phyloP scores from a whole-genome alignment of 2,113 vertebrate species.

The Daphoenositta chrysoptera region DNA sequence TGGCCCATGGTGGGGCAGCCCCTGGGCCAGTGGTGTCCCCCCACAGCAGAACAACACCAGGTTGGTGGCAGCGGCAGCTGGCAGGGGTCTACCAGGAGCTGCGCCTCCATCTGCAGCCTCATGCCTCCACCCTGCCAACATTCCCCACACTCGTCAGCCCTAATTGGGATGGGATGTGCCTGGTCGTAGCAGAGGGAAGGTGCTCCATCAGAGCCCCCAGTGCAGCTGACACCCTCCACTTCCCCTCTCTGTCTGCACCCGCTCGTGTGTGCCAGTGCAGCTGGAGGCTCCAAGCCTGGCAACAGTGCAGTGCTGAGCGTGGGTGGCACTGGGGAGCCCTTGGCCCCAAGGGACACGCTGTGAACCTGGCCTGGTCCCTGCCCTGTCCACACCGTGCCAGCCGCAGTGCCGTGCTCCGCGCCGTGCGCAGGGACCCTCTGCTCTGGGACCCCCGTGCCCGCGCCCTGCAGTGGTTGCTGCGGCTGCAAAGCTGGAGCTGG shows the following conservation, averaged over 20 bases:
- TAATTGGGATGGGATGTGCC: background rate
- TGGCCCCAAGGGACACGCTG: rapidly evolving
- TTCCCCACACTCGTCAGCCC: rapidly evolving
- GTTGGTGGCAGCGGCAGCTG: background rate
- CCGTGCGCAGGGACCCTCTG: background rate
- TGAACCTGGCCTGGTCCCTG: rapidly evolving
- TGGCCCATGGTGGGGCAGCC: background rate
- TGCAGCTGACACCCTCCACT: background rate
- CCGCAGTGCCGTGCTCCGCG: rapidly evolving
- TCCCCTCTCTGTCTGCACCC: background rate
- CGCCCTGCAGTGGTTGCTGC: background rate
- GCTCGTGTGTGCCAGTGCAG: background rate
- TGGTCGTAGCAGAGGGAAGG: rapidly evolving
- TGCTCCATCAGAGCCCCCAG: rapidly evolving
- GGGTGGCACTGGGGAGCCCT: rapidly evolving
- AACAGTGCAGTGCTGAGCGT: rapidly evolving
- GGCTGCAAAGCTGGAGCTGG: background rate
- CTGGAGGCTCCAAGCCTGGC: background rate
- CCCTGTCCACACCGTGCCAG: rapidly evolving
- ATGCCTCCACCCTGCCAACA: rapidly evolving
- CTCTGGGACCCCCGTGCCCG: rapidly evolving
- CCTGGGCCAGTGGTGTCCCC: rapidly evolving
- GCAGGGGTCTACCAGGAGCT: background rate
- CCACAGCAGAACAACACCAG: background rate
- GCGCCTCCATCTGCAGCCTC: background rate